Evolutionary conservation across 2,113 vertebrate species (phyloP).

Genomic region (Poeciliopsis prolifica): DNA sequence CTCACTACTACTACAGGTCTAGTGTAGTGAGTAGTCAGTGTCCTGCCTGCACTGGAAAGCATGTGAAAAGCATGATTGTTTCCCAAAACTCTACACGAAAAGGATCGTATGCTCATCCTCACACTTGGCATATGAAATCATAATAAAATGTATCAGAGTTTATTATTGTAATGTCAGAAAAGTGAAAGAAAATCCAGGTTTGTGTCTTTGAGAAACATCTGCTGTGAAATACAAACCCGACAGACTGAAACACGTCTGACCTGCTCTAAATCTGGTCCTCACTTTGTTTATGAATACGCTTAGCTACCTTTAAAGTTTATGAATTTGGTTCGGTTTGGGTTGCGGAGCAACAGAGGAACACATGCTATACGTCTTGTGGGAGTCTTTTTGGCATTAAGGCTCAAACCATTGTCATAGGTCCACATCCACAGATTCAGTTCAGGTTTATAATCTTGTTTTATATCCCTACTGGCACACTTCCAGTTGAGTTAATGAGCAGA

Average conservation of each 20-base stretch:
- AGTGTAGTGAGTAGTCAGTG: too few relatives aligned
- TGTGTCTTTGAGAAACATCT: neutral
- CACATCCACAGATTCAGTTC: conserved; percentile 34
- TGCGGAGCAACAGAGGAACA: neutral
- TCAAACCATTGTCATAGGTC: conserved; percentile 20
- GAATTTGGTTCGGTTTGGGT: neutral
- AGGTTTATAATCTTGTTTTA: conserved; percentile 40
- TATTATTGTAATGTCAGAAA: too few relatives aligned
- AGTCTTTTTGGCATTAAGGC: neutral
- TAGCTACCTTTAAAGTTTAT: neutral
- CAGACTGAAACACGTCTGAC: neutral
- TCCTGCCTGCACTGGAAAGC: too few relatives aligned
- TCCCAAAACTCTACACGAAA: too few relatives aligned
- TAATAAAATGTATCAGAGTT: too few relatives aligned
- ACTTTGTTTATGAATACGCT: neutral
- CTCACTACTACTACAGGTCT: too few relatives aligned
- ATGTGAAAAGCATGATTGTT: too few relatives aligned
- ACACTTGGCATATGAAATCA: too few relatives aligned
- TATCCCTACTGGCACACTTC: conserved; percentile 1
- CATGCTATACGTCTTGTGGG: conserved; percentile 2
- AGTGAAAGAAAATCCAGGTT: too few relatives aligned
- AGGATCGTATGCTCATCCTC: too few relatives aligned
- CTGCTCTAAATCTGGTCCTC: neutral
- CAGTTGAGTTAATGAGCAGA: conserved; percentile 40
- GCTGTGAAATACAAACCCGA: too few relatives aligned